Evolutionary conservation across 1,140 invertebrate species (phyloP).

Genomic region (Zaprionus ornatus): DNA sequence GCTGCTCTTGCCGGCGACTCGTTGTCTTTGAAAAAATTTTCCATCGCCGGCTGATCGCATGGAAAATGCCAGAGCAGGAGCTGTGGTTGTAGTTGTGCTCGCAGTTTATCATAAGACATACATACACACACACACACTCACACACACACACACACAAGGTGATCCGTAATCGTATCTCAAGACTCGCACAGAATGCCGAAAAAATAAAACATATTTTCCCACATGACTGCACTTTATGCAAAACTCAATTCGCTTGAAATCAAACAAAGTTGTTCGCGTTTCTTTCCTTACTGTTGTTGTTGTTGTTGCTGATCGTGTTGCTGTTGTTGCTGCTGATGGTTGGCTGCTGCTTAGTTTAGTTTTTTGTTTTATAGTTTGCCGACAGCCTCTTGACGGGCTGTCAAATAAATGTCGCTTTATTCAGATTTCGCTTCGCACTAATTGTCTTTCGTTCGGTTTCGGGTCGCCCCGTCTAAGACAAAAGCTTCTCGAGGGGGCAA

Average conservation of each 20-base stretch:
- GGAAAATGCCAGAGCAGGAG: slow-evolving; percentile 55
- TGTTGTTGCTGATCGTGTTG: slow-evolving; percentile 6
- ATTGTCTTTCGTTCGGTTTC: slow-evolving; percentile 52
- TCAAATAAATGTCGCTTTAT: slow-evolving; percentile 83
- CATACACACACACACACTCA: slow-evolving; percentile 2
- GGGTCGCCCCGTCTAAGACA: slow-evolving; percentile 17
- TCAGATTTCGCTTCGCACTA: slow-evolving; percentile 81
- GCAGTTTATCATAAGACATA: slow-evolving; percentile 27
- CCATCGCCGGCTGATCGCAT: slow-evolving; percentile 46
- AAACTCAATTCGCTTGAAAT: slow-evolving; percentile 71
- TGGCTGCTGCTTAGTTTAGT: slow-evolving; percentile 18
- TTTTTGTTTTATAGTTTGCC: slow-evolving; percentile 75
- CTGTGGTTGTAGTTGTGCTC: not conserved
- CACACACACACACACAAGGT: not conserved
- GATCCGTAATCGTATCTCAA: slow-evolving; percentile 27
- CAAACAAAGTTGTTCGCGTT: slow-evolving; percentile 53
- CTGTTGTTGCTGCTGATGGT: slow-evolving; percentile 7
- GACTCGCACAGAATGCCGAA: slow-evolving; percentile 23
- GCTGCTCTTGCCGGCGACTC: slow-evolving; percentile 57
- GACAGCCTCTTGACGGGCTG: slow-evolving; percentile 78
- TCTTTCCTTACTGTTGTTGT: slow-evolving; percentile 14
- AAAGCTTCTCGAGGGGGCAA: slow-evolving; percentile 35
- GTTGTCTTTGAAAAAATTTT: slow-evolving; percentile 81
- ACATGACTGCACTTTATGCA: slow-evolving; percentile 80
- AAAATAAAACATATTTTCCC: slow-evolving; percentile 70